Evolutionary conservation across 2,888 invertebrate genomes (phyloP).

Genomic region (Cryptophagus acutangulus): DNA sequence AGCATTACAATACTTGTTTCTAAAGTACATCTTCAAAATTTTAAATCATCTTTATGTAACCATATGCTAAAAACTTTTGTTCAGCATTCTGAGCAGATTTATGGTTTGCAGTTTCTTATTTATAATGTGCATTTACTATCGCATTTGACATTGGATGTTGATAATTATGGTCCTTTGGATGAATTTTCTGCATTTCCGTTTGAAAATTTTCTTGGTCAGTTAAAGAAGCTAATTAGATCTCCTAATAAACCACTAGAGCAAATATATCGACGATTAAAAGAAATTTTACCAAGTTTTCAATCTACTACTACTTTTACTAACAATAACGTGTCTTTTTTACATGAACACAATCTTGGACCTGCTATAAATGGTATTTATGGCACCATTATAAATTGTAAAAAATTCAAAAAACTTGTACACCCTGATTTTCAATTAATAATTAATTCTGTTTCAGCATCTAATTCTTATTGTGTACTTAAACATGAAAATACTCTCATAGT

Average conservation of each 20-base stretch:
- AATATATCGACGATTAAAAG: conserved; percentile 9
- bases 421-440: conserved; percentile 3
- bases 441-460: conserved; percentile 1
- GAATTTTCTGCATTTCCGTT: conserved; percentile 13
- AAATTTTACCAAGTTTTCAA: neutral
- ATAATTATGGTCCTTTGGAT: conserved; percentile 14
- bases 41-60: conserved; percentile 9
- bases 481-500: conserved; percentile 4
- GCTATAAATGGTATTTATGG: neutral
- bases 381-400: neutral
- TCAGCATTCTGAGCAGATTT: conserved; percentile 12
- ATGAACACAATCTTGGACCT: neutral
- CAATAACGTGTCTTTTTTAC: neutral
- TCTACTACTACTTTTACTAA: neutral
- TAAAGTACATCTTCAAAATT: conserved; percentile 5
- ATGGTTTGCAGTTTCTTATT: conserved; percentile 13
- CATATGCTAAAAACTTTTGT: conserved; percentile 12
- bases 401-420: conserved; percentile 6
- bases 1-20: conserved; percentile 12
- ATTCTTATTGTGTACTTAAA: conserved; percentile 8
- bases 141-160: conserved; percentile 15
- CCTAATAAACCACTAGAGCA: conserved; percentile 11
- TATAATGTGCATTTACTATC: conserved; percentile 16
- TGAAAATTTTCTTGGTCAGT: conserved; percentile 13
- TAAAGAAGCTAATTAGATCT: conserved; percentile 12